Evolutionary conservation across 2,888 invertebrate genomes (phyloP), one percentile per base, ranked within the genome.

Genomic region (Syrista parreyssii): DNA sequence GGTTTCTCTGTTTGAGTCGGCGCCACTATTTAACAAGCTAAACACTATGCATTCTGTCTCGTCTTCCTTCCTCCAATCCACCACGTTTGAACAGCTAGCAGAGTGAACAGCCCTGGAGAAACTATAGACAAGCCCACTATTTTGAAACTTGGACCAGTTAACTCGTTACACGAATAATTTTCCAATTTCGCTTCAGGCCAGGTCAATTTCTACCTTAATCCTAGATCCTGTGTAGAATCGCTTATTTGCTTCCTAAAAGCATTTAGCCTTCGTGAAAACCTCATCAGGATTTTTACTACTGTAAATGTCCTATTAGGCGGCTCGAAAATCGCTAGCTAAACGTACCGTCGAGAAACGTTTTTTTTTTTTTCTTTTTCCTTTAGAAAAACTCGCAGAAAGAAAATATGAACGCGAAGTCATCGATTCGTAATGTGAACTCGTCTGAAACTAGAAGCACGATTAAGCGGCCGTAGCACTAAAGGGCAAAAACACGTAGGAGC

Each of bases 21-120:
- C 75, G 81, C 80, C 76, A 79, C 80, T 84, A 84, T 85, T 84
- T 83, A 84, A 84, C 85, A 80, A 84, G 81, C 84, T 82, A 83
- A 85, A 86, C 82, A 82, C 78, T 75, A 81, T 80, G 78, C 78
- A 75, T 76, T 34, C 76, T 73, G 30, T 40, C 74, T 33, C 74
- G 35, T 75, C 33, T 69, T 40, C 71, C 12, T 23, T 68, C 30
- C 75, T 12, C 15, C n/a, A 12, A 23, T 15, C 73, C 35, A 31
- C 68, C 34, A 3, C n/a, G 30, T 68, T 71, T 71, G 31, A 33
- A 32, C 32, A 32, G 71, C 71, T 23, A 31, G 30, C 32, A 32
- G 33, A 33, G 32, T 71, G 71, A 31, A 31, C 71, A 31, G 31
- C 71, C 23, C n/a, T 23, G 12, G 71, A 30, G 71, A 71, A 33